phyloP scores from a whole-genome alignment of 1,140 invertebrate genomes.

The Drosophila pachea region DNA sequence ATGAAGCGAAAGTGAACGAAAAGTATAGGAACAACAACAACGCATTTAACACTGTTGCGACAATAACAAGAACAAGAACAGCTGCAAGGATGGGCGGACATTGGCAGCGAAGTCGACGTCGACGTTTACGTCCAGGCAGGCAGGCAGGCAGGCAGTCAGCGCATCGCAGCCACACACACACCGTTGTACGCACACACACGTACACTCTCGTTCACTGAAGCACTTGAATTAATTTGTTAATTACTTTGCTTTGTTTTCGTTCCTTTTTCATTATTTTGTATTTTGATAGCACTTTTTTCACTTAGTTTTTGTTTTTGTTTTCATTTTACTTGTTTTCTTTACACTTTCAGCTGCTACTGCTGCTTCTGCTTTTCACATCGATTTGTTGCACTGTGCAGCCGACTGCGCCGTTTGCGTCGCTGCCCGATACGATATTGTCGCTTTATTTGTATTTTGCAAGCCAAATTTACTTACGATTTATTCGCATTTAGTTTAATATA shows the following conservation, averaged over 20 bases:
- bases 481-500: slow-evolving; percentile 1
- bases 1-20: slow-evolving; percentile 61
- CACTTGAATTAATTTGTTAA: slow-evolving; percentile 18
- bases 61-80: slow-evolving; percentile 35
- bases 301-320: slow-evolving; percentile 31
- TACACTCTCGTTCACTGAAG: slow-evolving; percentile 11
- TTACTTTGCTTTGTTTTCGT: slow-evolving; percentile 4
- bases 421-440: background rate
- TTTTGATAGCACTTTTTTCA: slow-evolving; percentile 8
- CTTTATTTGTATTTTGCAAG: background rate
- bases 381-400: slow-evolving; percentile 65
- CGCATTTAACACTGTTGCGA: slow-evolving; percentile 36
- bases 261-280: slow-evolving; percentile 15
- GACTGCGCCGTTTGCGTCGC: slow-evolving; percentile 17
- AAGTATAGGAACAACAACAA: slow-evolving; percentile 35
- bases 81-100: slow-evolving; percentile 62
- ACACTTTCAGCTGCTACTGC: background rate
- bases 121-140: slow-evolving; percentile 10
- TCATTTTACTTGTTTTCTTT: slow-evolving; percentile 26
- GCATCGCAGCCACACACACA: slow-evolving; percentile 12
- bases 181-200: slow-evolving; percentile 1
- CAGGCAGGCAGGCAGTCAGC: too few relatives aligned
- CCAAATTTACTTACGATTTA: slow-evolving; percentile 24
- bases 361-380: slow-evolving; percentile 44
- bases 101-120: slow-evolving; percentile 25